Evolutionary conservation across 2,113 vertebrate genomes (phyloP), one percentile per base, ranked within the genome.

Genomic region (Xiphophorus couchianus): DNA sequence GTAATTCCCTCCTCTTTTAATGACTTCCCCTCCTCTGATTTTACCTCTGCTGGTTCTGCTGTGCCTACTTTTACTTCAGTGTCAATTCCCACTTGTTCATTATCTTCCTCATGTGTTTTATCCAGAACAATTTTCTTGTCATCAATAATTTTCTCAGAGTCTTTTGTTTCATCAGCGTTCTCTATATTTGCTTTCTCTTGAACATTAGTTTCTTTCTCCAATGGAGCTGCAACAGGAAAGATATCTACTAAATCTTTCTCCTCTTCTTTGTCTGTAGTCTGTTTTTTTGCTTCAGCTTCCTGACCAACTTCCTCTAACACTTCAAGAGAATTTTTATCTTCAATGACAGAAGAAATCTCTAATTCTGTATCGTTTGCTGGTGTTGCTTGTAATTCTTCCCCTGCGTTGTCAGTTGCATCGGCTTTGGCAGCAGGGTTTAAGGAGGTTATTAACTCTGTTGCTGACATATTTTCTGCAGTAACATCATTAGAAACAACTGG

Each of bases 1-100:
- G 77, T 17, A 74, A 15, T 15, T 62, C n/a, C 28, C 14, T 73
- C 73, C 58, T 73, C 31, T 83, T 85, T 73, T 37, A 37, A 68
- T 44, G 29, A 19, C 54, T 80, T 69, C 37, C 39, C 31, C 54
- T 68, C 8, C 0, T 83, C 84, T 73, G 67, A 60, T 79, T 86
- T 84, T 58, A 77, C 63, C 68, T 86, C 73, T 58, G 13, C 28
- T 37, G 19, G 14, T 29, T 8, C 48, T 14, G 42, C 69, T 67
- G 42, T 65, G 27, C 19, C 35, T 76, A 31, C 62, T 35, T 75
- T 61, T 72, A 30, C 61, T 84, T 78, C 67, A 0, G 66, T 27
- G 42, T 80, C 70, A 44, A 64, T 28, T 33, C 67, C 60, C 27
- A 35, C 44, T 79, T 74, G 63, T 39, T 71, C 63, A 37, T 68